Evolutionary conservation across 2,797 vertebrate genomes (phyloP).

Genomic region (Hoplostethus atlanticus): DNA sequence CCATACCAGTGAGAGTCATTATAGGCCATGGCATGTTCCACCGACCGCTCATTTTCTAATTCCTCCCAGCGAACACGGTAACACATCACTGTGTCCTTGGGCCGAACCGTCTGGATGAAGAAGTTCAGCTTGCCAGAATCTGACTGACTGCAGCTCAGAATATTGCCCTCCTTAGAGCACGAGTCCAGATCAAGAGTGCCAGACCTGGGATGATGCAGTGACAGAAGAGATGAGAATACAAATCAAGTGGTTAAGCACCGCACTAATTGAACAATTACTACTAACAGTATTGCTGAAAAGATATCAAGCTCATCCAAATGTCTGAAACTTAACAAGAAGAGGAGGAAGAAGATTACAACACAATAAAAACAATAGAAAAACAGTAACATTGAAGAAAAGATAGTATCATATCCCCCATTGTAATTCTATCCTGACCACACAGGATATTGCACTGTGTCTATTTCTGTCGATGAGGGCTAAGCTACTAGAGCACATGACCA

Average conservation of each 20-base stretch:
- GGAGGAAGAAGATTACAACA: neutral
- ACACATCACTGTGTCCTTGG: conserved; percentile 94
- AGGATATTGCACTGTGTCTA: conserved; percentile 11
- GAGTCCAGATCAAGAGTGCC: conserved; percentile 92
- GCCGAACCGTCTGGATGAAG: conserved; percentile 92
- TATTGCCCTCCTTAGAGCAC: conserved; percentile 88
- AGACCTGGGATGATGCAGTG: conserved; percentile 73
- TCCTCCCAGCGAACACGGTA: conserved; percentile 97
- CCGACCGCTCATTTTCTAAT: conserved; percentile 75
- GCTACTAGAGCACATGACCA: conserved; percentile 47
- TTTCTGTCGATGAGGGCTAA: conserved; percentile 37
- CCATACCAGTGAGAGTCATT: conserved; percentile 94
- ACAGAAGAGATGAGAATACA: conserved; percentile 24
- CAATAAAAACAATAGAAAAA: neutral
- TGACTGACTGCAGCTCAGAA: conserved; percentile 88
- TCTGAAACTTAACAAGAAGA: neutral
- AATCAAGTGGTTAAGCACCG: neutral
- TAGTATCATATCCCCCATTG: neutral
- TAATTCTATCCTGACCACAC: conserved; percentile 1
- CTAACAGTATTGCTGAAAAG: neutral
- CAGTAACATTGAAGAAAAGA: neutral
- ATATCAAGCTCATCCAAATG: neutral
- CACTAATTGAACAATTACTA: neutral
- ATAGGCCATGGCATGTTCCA: conserved; percentile 94
- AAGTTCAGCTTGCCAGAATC: conserved; percentile 89